These are phyloP conservation scores for Periophthalmus modestus DNA, from an alignment of 2,113 vertebrate genomes.

Conservation along the genomic window DNA sequence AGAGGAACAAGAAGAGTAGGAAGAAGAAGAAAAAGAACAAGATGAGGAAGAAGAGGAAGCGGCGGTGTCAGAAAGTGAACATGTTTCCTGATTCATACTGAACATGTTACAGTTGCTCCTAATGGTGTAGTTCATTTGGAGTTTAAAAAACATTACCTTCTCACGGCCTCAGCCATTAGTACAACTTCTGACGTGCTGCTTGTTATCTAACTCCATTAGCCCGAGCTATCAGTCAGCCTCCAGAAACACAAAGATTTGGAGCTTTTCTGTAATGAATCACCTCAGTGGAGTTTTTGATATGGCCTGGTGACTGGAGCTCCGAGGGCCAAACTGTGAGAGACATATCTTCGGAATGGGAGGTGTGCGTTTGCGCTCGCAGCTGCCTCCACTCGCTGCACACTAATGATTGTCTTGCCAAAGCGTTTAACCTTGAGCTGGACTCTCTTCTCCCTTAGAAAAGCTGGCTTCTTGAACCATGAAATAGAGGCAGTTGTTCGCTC, in stretches of 20 bases:
- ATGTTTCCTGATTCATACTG: background rate
- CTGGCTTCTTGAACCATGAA: constrained; percentile 71
- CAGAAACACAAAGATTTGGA: constrained; percentile 9
- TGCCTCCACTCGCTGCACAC: constrained; percentile 58
- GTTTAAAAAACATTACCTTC: background rate
- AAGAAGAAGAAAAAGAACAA: no score
- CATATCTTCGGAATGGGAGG: constrained; percentile 54
- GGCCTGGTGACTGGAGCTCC: constrained; percentile 34
- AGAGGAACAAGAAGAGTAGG: no score
- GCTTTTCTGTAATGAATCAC: constrained; percentile 40
- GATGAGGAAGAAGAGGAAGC: no score
- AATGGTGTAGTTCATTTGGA: background rate
- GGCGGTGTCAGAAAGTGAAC: background rate
- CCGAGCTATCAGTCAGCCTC: constrained; percentile 7
- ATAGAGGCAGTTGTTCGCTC: constrained; percentile 64
- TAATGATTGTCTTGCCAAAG: constrained; percentile 69
- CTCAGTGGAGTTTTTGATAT: constrained; percentile 36
- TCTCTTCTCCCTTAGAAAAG: constrained; percentile 67
- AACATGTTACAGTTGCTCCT: background rate
- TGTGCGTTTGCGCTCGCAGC: constrained; percentile 41
- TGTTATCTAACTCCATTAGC: background rate
- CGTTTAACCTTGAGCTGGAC: constrained; percentile 74
- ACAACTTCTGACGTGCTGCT: constrained; percentile 14
- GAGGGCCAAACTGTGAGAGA: constrained; percentile 38
- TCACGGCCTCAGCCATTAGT: constrained; percentile 8